Conservation (phyloP, 2,113 vertebrate genomes). For the Dolichallabes microphthalmus region DNA sequence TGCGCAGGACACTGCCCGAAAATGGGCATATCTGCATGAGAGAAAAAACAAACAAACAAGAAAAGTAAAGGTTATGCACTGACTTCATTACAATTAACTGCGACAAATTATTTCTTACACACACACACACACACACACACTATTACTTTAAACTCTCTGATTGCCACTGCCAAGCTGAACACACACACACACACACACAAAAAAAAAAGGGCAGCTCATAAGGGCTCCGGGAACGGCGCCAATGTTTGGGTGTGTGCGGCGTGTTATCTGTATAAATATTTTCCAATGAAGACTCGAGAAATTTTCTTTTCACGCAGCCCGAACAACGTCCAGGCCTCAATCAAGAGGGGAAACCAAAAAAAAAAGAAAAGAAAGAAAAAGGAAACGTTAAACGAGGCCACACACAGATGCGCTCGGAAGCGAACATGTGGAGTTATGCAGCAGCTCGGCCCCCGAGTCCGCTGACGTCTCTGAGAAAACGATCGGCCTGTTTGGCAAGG, state of each 20-base stretch:
- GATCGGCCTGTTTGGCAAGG: conserved; percentile 1
- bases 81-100: neutral
- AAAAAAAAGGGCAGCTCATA: neutral
- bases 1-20: conserved; percentile 98
- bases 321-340: neutral
- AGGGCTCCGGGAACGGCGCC: conserved; percentile 15
- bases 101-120: neutral
- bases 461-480: conserved; percentile 23
- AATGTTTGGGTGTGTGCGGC: neutral
- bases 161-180: neutral
- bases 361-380: neutral
- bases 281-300: conserved; percentile 18
- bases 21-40: conserved; percentile 90
- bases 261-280: conserved; percentile 17
- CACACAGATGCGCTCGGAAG: neutral
- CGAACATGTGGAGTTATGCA: neutral
- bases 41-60: conserved; percentile 10
- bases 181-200: too few relatives aligned
- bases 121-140: neutral
- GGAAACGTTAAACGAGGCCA: neutral
- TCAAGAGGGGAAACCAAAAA: too few relatives aligned
- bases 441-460: neutral
- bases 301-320: conserved; percentile 6
- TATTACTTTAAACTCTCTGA: neutral
- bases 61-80: neutral